phyloP scores from a whole-genome alignment of 1,140 invertebrate species.

The Chymomyza costata region DNA sequence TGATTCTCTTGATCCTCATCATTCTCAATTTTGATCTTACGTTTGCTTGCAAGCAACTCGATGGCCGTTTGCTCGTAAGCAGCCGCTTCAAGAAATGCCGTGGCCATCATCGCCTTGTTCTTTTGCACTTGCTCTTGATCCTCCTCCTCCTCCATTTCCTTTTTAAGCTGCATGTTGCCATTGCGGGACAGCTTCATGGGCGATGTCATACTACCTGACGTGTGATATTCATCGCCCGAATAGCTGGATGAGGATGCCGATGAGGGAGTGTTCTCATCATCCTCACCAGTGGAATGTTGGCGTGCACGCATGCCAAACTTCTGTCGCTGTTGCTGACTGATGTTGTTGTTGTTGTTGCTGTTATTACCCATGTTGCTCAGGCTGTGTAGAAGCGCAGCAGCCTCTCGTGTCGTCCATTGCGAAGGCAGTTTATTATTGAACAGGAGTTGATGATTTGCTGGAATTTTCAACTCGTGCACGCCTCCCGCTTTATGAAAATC shows the following conservation, averaged over 20 bases:
- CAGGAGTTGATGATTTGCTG: constrained; percentile 75
- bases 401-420: constrained; percentile 75
- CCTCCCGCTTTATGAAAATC: constrained; percentile 76
- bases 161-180: constrained; percentile 39
- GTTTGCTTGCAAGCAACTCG: constrained; percentile 60
- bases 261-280: constrained; percentile 72
- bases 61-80: constrained; percentile 63
- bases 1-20: constrained; percentile 47
- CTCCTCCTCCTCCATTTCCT: constrained; percentile 32
- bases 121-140: constrained; percentile 25
- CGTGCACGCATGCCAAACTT: constrained; percentile 56
- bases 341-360: constrained; percentile 20
- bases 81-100: constrained; percentile 66
- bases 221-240: constrained; percentile 59
- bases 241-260: constrained; percentile 61
- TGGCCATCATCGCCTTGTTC: constrained; percentile 57
- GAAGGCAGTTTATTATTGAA: constrained; percentile 75
- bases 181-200: constrained; percentile 60
- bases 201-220: constrained; percentile 46
- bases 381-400: constrained; percentile 67
- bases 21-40: constrained; percentile 59
- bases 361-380: constrained; percentile 59
- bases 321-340: constrained; percentile 31
- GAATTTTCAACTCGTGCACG: constrained; percentile 75
- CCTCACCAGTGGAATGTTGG: constrained; percentile 67